Evolutionary conservation across 2,113 vertebrate species (phyloP), one percentile per base, ranked within the genome.

Genomic region (Sinocyclocheilus anshuiensis): DNA sequence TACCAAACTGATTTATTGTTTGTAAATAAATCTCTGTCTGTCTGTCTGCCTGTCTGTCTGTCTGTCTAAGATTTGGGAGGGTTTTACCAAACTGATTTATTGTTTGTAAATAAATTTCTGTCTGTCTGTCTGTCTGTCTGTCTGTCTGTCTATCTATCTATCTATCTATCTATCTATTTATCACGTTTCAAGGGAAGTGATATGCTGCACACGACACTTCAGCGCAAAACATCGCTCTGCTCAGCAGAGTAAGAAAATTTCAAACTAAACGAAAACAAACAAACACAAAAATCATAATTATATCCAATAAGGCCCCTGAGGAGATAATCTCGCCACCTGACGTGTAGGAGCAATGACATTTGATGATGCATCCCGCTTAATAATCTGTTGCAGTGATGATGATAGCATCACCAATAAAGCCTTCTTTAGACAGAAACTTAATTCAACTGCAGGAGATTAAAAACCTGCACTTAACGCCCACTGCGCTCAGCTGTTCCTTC

Each of bases 391-490:
- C 80, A 20, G 59, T 78, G 74, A 91, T 74, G 92, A 90, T 61
- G 92, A 93, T 93, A 93, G 87, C 90, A 93, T 92, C 91, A 89
- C 91, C 93, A 91, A 93, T 92, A 92, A 92, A 90, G 86, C 88
- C 87, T 89, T 89, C 91, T 91, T 91, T 93, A 89, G 87, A 71
- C 88, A 87, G 91, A 86, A 91, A 92, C 94, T 94, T 92, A 92
- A 89, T 90, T 93, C 91, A 91, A 90, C 92, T 90, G 89, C 85
- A 86, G 89, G 90, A 92, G 92, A 93, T 93, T 92, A 93, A 91
- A 91, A 93, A 94, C 92, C 92, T 93, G 90, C 92, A 91, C 91
- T 94, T 93, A 92, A 93, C 92, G 92, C 92, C 91, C 84, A 88
- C 88, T 91, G 89, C 84, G 92, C 89, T 91, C 88, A 80, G 89